Base-by-base conservation (phyloP, 2,113 vertebrate genomes). In the Ictidomys tridecemlineatus region DNA sequence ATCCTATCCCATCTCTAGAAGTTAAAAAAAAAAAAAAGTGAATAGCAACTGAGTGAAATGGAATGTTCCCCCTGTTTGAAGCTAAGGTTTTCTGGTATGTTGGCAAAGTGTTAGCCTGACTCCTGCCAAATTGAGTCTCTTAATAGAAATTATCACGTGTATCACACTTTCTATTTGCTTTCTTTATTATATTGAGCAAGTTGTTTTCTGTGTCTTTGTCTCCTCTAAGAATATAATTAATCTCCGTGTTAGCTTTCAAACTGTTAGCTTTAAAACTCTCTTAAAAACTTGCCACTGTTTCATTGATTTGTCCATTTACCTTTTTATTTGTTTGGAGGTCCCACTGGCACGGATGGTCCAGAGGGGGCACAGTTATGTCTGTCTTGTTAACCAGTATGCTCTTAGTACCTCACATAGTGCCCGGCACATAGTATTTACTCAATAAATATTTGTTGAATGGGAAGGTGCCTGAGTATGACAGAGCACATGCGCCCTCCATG, bases 401-500 rank as follows among this genome's bases (percentile, higher is more conserved):
- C 87, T 63, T 70, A 83, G 74, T 20, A 24, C n/a, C 48, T 56
- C 79, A 74, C 0, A 4, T 37, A 73, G 83, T 87, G 26, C 87
- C 88, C 87, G 70, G 79, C 42, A 95, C 58, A 7, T 90, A 80
- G 48, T 92, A 76, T 85, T 97, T 94, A 94, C 74, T 96, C 14
- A 92, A 73, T 89, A 86, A 95, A 92, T 94, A 94, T 97, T 95
- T 94, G 80, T 84, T 63, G 39, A 78, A 89, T 86, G 91, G 93
- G 85, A 89, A 92, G 22, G 65, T 5, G 24, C 45, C 79, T 34
- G 56, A 89, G 70, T 42, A 56, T 1, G 24, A 51, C 12, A 89
- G 80, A 3, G 0, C 11, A 79, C 5, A 11, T 7, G 70, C 2
- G 0, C 37, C 26, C 65, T 90, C 67, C 0, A 5, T 63, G 37